phyloP scores from a whole-genome alignment of 2,797 vertebrate genomes.

The Gambelia wislizenii region DNA sequence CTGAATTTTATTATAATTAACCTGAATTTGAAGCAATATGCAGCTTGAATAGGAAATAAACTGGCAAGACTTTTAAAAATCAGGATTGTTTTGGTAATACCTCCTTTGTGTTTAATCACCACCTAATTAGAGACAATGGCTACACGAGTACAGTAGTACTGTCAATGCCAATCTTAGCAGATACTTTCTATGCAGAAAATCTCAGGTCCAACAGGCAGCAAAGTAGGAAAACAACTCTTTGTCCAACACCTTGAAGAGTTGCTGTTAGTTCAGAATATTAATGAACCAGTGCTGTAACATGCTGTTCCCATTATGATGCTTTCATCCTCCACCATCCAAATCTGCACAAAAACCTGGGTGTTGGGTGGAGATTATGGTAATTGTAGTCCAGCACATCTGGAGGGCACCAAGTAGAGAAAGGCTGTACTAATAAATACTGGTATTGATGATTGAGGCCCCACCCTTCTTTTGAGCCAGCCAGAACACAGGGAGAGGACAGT shows the following conservation, averaged over 20 bases:
- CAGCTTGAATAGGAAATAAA: not conserved
- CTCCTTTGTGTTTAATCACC: not conserved
- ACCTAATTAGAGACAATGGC: not conserved
- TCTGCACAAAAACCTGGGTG: too few relatives aligned
- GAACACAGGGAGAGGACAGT: not conserved
- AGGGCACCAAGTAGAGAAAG: not conserved
- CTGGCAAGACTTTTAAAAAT: not conserved
- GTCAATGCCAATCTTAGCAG: not conserved
- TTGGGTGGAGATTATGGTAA: not conserved
- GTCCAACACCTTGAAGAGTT: not conserved
- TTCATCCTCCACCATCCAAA: not conserved
- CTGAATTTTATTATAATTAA: constrained; percentile 30
- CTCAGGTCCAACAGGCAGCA: not conserved
- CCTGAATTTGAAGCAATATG: not conserved
- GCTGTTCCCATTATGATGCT: not conserved
- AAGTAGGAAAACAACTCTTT: not conserved
- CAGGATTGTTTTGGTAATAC: not conserved
- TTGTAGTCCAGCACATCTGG: too few relatives aligned
- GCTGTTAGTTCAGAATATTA: not conserved
- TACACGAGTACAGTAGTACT: not conserved
- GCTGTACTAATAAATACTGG: not conserved
- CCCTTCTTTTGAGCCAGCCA: not conserved
- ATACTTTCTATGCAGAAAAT: not conserved
- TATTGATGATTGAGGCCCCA: not conserved
- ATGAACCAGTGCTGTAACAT: not conserved